A percentile compares a stretch with the other conserved stretches of the same genome.
These are phyloP conservation scores for Hypomecis punctinalis DNA, from an alignment of 2,888 invertebrate genomes.

Conservation along the genomic window DNA sequence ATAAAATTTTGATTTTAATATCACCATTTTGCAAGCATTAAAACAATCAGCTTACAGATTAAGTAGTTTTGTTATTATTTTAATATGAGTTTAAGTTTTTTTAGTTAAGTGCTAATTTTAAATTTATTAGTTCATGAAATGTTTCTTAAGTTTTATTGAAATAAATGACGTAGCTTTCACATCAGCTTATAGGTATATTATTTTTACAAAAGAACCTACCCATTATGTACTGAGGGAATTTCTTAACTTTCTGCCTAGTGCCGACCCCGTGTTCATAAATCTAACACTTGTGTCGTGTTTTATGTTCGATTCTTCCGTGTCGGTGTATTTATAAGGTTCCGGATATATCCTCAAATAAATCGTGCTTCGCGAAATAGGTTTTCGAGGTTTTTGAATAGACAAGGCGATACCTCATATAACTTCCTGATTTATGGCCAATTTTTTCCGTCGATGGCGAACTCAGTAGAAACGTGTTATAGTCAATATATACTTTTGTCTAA, in stretches of 20 bases:
- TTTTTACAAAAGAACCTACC: background rate
- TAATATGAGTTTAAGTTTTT: too few relatives aligned
- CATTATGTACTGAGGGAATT: background rate
- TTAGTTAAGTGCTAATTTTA: too few relatives aligned
- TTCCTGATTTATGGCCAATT: constrained; percentile 5
- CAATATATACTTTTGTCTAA: too few relatives aligned
- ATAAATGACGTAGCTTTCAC: too few relatives aligned
- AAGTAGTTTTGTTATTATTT: too few relatives aligned
- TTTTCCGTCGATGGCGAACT: background rate
- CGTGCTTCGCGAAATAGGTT: constrained; percentile 1
- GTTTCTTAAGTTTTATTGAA: too few relatives aligned
- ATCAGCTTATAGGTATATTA: too few relatives aligned
- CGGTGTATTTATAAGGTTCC: constrained; percentile 2
- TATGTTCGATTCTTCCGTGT: constrained; percentile 13
- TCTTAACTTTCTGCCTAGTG: background rate
- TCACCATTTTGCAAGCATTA: too few relatives aligned
- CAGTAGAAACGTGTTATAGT: too few relatives aligned
- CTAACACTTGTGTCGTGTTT: constrained; percentile 13
- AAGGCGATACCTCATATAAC: constrained; percentile 5
- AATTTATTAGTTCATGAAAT: too few relatives aligned
- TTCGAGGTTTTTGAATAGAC: constrained; percentile 8
- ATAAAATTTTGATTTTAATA: too few relatives aligned
- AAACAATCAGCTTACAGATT: too few relatives aligned
- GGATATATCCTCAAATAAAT: constrained; percentile 9
- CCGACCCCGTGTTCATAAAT: constrained; percentile 3